Percentiles rank a stretch among this genome's conserved stretches.
Evolutionary conservation across 2,113 vertebrate species (phyloP).

Genomic region (Casuarius casuarius): DNA sequence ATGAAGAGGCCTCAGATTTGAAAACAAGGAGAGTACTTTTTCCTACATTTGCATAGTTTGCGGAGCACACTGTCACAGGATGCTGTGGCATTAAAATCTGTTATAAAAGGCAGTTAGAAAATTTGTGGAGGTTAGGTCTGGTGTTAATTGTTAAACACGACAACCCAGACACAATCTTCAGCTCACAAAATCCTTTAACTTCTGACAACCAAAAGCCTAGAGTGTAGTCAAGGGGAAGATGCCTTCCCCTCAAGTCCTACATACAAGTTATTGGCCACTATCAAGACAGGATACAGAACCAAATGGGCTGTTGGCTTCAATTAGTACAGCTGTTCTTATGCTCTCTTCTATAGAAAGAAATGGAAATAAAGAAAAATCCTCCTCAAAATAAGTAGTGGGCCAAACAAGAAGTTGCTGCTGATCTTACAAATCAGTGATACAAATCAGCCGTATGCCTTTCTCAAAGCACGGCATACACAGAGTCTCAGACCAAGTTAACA

Average conservation of each 20-base stretch:
- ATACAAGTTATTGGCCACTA: accelerated
- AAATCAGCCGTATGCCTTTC: neutral
- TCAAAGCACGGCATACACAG: neutral
- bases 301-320: neutral
- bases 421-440: neutral
- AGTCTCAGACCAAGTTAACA: neutral
- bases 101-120: neutral
- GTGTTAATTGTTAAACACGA: neutral
- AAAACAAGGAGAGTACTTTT: neutral
- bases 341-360: neutral
- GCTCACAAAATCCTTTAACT: neutral
- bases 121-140: neutral
- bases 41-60: neutral
- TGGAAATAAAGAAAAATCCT: neutral
- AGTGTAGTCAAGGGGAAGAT: neutral
- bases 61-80: neutral
- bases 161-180: neutral
- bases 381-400: neutral
- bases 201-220: neutral
- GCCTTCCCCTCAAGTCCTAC: neutral
- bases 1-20: neutral
- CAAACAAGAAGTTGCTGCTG: neutral
- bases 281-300: neutral
- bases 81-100: neutral
- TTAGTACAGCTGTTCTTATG: accelerated